Evolutionary conservation across 1,140 invertebrate genomes (phyloP).

Genomic region (Tachypleus tridentatus): DNA sequence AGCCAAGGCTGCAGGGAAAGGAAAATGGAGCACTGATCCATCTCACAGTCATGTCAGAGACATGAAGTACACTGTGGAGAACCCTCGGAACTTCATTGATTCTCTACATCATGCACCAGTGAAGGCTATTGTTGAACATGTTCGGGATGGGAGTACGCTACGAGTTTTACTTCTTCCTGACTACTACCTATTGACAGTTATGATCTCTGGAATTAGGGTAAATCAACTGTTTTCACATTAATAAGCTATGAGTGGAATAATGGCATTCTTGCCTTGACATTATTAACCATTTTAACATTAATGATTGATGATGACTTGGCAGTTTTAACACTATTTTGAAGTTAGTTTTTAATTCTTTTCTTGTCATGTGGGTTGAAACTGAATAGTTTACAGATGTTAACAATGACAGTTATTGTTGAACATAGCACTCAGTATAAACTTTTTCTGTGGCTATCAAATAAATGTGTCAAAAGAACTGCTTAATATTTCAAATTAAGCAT

Average conservation of each 20-base stretch:
- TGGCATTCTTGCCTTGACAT: no score
- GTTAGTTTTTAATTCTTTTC: no score
- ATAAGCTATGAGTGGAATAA: neutral
- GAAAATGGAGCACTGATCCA: slow-evolving; percentile 52
- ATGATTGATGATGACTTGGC: no score
- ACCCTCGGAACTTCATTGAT: slow-evolving; percentile 67
- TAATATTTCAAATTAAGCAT: no score
- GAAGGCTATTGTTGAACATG: slow-evolving; percentile 76
- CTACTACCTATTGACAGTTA: slow-evolving; percentile 73
- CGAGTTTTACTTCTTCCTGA: slow-evolving; percentile 72
- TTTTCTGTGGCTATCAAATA: no score
- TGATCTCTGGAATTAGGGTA: slow-evolving; percentile 84
- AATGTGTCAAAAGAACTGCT: no score
- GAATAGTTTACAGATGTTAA: no score
- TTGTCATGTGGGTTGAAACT: no score
- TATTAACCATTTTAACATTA: no score
- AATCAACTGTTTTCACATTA: slow-evolving; percentile 27
- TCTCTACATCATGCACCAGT: slow-evolving; percentile 63
- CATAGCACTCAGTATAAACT: no score
- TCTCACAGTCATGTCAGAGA: slow-evolving; percentile 58
- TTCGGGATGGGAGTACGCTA: slow-evolving; percentile 90
- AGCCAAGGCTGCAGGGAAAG: slow-evolving; percentile 73
- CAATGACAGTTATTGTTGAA: no score
- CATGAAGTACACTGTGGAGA: slow-evolving; percentile 76
- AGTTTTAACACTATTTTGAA: no score